Conservation (phyloP, 1,140 invertebrate species). For the Hermatobates lingyangjiaoensis region DNA sequence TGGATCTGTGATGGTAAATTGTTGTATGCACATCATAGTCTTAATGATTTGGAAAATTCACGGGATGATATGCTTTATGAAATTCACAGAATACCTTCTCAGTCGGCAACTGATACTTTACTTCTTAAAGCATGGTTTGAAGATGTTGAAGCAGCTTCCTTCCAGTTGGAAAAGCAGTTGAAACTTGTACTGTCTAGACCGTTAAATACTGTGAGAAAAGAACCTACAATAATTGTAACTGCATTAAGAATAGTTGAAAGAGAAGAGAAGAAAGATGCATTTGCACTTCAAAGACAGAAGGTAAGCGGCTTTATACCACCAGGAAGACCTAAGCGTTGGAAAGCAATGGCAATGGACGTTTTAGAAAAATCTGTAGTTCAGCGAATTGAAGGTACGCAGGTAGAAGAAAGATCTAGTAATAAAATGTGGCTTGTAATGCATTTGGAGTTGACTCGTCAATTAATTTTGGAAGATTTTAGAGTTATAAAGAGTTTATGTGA, state of each 20-base stretch:
- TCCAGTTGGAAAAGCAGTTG: slow-evolving; percentile 78
- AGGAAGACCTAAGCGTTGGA: slow-evolving; percentile 84
- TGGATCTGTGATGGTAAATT: slow-evolving; percentile 90
- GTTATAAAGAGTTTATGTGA: slow-evolving; percentile 83
- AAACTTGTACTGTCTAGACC: slow-evolving; percentile 74
- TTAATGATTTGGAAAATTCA: slow-evolving; percentile 90
- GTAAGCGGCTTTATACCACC: slow-evolving; percentile 79
- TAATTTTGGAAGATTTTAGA: slow-evolving; percentile 78
- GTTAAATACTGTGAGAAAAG: slow-evolving; percentile 81
- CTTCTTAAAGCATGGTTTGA: slow-evolving; percentile 90
- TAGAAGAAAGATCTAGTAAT: slow-evolving; percentile 76
- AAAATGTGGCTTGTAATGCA: slow-evolving; percentile 88
- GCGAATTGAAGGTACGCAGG: slow-evolving; percentile 71
- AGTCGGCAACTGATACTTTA: slow-evolving; percentile 72
- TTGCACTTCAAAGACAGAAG: slow-evolving; percentile 53
- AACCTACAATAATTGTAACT: slow-evolving; percentile 90
- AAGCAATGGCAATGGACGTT: slow-evolving; percentile 64
- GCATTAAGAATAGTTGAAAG: slow-evolving; percentile 89
- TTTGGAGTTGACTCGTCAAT: slow-evolving; percentile 41
- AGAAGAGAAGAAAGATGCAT: slow-evolving; percentile 79
- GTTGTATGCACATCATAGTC: slow-evolving; percentile 56
- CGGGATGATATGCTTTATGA: slow-evolving; percentile 89
- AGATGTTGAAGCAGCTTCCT: slow-evolving; percentile 79
- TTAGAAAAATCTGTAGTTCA: slow-evolving; percentile 67
- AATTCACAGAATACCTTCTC: slow-evolving; percentile 80